Evolutionary conservation across 2,797 vertebrate species (phyloP), one percentile per base, ranked within the genome.

Genomic region (Gambusia yucatana): DNA sequence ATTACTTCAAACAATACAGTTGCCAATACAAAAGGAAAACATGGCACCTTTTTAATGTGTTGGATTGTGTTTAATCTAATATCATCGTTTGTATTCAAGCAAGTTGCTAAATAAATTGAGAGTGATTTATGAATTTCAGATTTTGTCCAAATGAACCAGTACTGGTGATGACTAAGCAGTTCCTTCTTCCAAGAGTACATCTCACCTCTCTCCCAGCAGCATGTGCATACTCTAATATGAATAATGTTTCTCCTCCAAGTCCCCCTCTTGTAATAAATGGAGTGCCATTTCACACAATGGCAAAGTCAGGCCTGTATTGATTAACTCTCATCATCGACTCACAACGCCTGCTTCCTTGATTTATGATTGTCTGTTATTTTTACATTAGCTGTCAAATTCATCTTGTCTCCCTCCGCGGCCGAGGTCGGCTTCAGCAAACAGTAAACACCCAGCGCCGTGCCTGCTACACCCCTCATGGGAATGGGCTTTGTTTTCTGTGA

Each of bases 311-410:
- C 95, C 95, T 88, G 96, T 97, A 98, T 98, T 97, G 97, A 98
- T 97, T 97, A 97, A 96, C 97, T 97, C 97, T 98, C 97, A 97
- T 97, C 96, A 97, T 94, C 93, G 96, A 96, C 95, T 97, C 96
- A 94, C 95, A 90, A 96, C 95, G 96, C 96, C 96, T 94, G 96
- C 96, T 97, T 96, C 96, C 93, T 95, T 97, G 97, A 97, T 97
- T 94, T 97, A 98, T 97, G 96, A 97, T 96, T 96, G 94, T 96
- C 96, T 97, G 96, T 97, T 97, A 97, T 97, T 98, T 97, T 97
- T 97, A 97, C 97, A 97, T 97, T 97, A 97, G 95, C 96, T 96
- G 96, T 97, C 97, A 97, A 97, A 97, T 98, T 96, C 95, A 97
- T 97, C 97, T 97, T 97, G 96, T 98, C 97, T 96, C 93, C 95